Base-by-base conservation (phyloP, 2,113 vertebrate genomes). In the Vanacampus margaritifer region DNA sequence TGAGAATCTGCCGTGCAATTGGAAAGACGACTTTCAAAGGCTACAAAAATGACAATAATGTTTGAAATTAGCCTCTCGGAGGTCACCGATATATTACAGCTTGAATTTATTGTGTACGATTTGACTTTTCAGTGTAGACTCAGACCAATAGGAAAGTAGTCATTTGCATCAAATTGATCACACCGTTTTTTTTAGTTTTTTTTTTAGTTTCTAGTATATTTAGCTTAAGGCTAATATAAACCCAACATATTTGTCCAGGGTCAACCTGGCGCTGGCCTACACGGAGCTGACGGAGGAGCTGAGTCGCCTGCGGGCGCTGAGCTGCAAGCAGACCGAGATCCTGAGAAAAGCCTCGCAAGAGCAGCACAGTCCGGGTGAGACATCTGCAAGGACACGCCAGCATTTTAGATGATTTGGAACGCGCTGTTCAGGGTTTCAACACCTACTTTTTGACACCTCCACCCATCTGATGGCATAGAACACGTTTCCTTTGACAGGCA, bases 191-290 rank as follows among this genome's bases (percentile, higher is more conserved):
- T 32, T 32, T 32, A 32, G 28, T 32, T 4, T 32, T 32, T 32
- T 32, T 32, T 32, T 32, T 32, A 32, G 28, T 32, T 32, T 32
- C 2, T 32, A 32, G 28, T 32, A 32, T 32, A 32, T 32, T 32
- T 32, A 32, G 28, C 4, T 32, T 32, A 32, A 32, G 28, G 28
- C 28, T 32, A 32, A 32, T 32, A 32, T 32, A 4, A 32, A 32
- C 28, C 2, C 28, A 32, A 32, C 28, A 2, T 32, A 1, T n/a
- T 24, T n/a, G 3, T 12, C 5, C 86, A 98, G 97, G 91, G 96
- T 98, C 87, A 98, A 97, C 71, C 76, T 98, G 91, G 95, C 95
- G 0, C 90, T 98, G 91, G 97, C 97, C 67, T 98, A 98, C 91
- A 98, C 96, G 0, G 96, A 98, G 89, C 89, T 98, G 75, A 97